Base-by-base conservation (phyloP, 2,113 vertebrate species). In the Pterophyllum scalare region DNA sequence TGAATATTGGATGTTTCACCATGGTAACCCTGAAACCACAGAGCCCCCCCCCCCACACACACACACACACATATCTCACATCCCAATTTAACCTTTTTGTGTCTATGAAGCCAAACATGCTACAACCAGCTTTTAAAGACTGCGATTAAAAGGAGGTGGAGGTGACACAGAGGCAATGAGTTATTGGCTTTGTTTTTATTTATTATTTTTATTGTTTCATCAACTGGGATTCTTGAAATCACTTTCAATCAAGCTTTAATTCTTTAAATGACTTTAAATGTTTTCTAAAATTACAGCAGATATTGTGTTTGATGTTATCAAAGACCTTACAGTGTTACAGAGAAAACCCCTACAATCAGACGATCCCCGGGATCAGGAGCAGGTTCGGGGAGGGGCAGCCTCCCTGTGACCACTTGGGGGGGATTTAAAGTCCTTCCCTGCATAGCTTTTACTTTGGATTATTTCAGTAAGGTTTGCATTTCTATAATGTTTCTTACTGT, bases 31-130 rank as follows among this genome's bases (percentile, higher is more conserved):
- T 43, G 62, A 65, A 65, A 65, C n/a, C 62, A 65, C 7, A 65
- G 62, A 65, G 62, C 38, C 35, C 62, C 40, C 0, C n/a, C 31
- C 31, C 31, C 31, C 6, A 31, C 31, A 31, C 31, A 31, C 31
- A 31, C 31, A 31, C 31, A 31, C 31, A 31, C 31, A 6, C 6
- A 64, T 22, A 6, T 67, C 2, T 67, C 38, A 67, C 43, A 17
- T 65, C 62, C 62, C 62, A 38, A 22, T 67, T 56, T 67, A 67
- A 67, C 62, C 62, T 43, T 35, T 65, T 65, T 65, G 62, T 65
- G 22, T 43, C n/a, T 26, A 17, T 17, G 62, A 67, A 46, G 38
- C 62, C 14, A 22, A 67, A 40, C 1, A 5, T 65, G 13, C 40
- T 43, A n/a, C 14, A 67, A 67, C 35, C n/a, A 19, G 22, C 43